A percentile compares a stretch with the other conserved stretches of the same genome.
Conservation (phyloP, 2,888 invertebrate genomes). For the Tinea trinotella region DNA sequence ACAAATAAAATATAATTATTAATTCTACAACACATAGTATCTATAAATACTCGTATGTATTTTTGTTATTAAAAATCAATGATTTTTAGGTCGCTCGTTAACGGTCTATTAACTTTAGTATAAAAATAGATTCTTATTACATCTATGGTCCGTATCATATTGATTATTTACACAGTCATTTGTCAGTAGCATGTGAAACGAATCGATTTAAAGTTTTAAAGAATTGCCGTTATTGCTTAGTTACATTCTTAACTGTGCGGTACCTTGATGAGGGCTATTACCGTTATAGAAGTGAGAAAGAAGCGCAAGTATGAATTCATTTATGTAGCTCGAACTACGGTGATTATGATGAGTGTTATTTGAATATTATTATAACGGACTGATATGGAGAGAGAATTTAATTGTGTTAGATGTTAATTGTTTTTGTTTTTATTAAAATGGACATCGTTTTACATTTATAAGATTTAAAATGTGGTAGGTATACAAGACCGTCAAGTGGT, state of each 20-base stretch:
- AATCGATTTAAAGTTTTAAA: not conserved
- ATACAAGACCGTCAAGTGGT: too few species aligned
- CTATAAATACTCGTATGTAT: too few species aligned
- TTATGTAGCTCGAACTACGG: not conserved
- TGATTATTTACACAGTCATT: not conserved
- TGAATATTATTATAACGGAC: slow-evolving; percentile 7
- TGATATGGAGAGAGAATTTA: not conserved
- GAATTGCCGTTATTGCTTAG: slow-evolving; percentile 1
- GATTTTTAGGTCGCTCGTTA: too few species aligned
- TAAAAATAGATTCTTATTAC: too few species aligned
- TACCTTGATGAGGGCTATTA: slow-evolving; percentile 6
- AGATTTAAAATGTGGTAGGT: too few species aligned
- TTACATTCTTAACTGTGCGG: not conserved
- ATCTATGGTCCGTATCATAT: not conserved
- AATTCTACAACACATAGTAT: too few species aligned
- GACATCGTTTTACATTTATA: too few species aligned
- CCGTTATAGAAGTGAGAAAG: not conserved
- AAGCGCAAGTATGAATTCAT: not conserved
- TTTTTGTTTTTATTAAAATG: too few species aligned
- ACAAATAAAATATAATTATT: too few species aligned
- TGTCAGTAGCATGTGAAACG: slow-evolving; percentile 4
- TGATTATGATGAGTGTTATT: not conserved
- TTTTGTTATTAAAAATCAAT: too few species aligned
- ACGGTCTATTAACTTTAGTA: too few species aligned
- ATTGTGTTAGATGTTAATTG: too few species aligned